Evolutionary conservation across 2,888 invertebrate genomes (phyloP).

Genomic region (Platycheirus albimanus): DNA sequence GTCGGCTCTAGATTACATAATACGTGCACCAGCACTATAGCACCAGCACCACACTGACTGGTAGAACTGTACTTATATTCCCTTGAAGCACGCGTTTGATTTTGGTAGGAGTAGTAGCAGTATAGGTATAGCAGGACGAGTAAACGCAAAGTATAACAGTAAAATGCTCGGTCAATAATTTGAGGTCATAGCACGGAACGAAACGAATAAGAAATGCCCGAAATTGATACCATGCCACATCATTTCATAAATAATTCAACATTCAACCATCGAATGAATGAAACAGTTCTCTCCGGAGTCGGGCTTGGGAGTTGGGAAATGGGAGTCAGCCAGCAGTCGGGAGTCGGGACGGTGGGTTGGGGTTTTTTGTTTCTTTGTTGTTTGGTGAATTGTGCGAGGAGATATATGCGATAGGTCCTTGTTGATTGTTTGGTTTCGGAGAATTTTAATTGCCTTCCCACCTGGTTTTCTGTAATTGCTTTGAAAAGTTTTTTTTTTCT

Average conservation of each 20-base stretch:
- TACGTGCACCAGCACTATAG: conserved; percentile 8
- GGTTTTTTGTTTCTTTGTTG: background rate
- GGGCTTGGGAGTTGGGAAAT: too few relatives aligned
- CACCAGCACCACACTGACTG: too few relatives aligned
- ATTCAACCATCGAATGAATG: conserved; percentile 44
- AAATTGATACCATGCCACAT: conserved; percentile 46
- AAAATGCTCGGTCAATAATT: conserved; percentile 56
- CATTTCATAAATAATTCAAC: conserved; percentile 57
- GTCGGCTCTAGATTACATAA: conserved; percentile 21
- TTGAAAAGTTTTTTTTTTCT: background rate
- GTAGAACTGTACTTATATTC: background rate
- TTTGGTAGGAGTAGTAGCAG: too few relatives aligned
- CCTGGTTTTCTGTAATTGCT: background rate
- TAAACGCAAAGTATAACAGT: conserved; percentile 20
- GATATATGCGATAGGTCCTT: background rate
- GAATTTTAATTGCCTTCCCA: conserved; percentile 4
- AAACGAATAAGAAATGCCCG: conserved; percentile 27
- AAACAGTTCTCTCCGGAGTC: background rate
- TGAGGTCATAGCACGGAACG: conserved; percentile 50
- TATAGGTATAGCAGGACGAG: too few relatives aligned
- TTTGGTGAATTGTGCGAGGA: background rate
- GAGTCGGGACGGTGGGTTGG: too few relatives aligned
- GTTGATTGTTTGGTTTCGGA: background rate
- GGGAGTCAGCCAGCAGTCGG: too few relatives aligned
- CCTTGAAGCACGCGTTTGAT: background rate